These are phyloP conservation scores for Galemys pyrenaicus DNA, from an alignment of 2,113 vertebrate genomes.

Conservation along the genomic window DNA sequence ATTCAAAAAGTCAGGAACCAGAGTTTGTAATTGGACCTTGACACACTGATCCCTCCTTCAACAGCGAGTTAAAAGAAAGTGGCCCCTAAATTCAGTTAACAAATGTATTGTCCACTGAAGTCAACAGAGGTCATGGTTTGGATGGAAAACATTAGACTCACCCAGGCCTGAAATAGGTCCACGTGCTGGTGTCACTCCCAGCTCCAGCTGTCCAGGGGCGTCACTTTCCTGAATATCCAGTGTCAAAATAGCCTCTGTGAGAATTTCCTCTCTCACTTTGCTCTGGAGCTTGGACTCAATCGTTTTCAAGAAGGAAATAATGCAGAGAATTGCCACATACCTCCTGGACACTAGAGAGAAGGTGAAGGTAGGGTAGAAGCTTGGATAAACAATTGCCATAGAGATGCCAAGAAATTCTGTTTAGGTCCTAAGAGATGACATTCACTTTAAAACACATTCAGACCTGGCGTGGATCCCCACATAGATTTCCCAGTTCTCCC, in stretches of 20 bases:
- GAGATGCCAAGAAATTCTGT: not conserved
- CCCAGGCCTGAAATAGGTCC: conserved; percentile 64
- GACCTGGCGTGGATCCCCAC: rapidly evolving
- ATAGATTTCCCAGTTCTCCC: not conserved
- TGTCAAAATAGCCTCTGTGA: not conserved
- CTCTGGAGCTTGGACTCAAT: not conserved
- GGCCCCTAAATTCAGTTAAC: not conserved
- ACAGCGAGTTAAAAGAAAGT: not conserved
- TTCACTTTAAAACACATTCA: not conserved
- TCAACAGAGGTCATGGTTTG: conserved; percentile 62
- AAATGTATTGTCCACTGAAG: conserved; percentile 63
- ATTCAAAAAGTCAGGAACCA: not conserved
- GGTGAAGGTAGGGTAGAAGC: not conserved
- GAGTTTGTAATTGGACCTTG: not conserved
- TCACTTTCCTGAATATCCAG: conserved; percentile 57
- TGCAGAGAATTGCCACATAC: not conserved
- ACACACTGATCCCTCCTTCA: not conserved
- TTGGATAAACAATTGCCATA: not conserved
- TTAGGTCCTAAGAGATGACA: not conserved
- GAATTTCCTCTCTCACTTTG: not conserved
- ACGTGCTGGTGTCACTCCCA: conserved; percentile 45
- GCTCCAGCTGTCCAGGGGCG: conserved; percentile 58
- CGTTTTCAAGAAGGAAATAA: not conserved
- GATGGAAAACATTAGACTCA: conserved; percentile 69
- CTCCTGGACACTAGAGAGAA: no score